Percentiles rank a stretch among this genome's conserved stretches.
Conservation (phyloP, 2,888 invertebrate species). For the Aporophyla nigra region DNA sequence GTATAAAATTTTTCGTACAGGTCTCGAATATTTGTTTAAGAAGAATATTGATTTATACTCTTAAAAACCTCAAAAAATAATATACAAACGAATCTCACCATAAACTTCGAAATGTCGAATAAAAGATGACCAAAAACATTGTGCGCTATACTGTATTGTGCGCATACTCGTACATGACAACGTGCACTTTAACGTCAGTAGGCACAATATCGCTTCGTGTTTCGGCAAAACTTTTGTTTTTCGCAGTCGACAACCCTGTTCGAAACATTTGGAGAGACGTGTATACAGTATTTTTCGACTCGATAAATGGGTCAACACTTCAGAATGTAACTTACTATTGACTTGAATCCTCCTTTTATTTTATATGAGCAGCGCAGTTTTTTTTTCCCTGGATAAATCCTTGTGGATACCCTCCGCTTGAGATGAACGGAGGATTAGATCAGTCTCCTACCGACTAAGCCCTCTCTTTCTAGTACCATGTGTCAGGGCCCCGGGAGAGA, state of each 20-base stretch:
- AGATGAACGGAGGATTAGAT: too few species aligned
- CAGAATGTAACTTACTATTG: conserved; percentile 23
- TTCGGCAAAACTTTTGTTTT: conserved; percentile 58
- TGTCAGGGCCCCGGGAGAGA: too few species aligned
- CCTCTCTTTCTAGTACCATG: too few species aligned
- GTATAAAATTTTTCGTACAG: background rate
- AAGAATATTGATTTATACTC: background rate
- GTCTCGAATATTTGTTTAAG: background rate
- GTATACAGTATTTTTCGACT: conserved; percentile 44
- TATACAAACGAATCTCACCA: background rate
- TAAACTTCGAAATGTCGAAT: conserved; percentile 26
- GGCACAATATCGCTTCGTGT: conserved; percentile 50
- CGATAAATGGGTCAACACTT: conserved; percentile 53
- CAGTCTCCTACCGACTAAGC: too few species aligned
- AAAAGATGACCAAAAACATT: conserved; percentile 35
- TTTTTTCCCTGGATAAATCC: too few species aligned
- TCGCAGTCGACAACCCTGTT: conserved; percentile 36
- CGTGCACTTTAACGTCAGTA: conserved; percentile 42
- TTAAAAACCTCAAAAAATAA: background rate
- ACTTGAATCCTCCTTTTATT: conserved; percentile 10
- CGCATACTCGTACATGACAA: conserved; percentile 51
- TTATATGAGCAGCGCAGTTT: background rate
- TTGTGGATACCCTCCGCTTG: too few species aligned
- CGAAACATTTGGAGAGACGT: conserved; percentile 42
- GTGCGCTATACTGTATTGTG: background rate